Percentiles rank a stretch among this genome's conserved stretches.
Conservation (phyloP, 2,888 invertebrate species). For the Cantharis rufa region DNA sequence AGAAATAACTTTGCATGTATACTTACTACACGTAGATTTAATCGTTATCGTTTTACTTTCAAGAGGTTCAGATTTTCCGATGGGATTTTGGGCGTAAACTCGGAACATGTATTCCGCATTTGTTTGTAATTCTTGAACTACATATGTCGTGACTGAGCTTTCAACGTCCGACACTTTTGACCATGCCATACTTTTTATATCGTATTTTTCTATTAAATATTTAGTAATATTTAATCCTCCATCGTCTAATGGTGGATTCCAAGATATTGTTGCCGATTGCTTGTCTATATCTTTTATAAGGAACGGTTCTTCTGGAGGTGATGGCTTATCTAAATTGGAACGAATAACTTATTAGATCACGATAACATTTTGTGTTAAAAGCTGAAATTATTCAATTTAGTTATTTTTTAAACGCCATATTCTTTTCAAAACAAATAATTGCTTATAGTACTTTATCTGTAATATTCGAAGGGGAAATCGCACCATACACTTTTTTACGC, state of each 20-base stretch:
- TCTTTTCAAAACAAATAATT: too few relatives aligned
- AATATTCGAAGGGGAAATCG: too few relatives aligned
- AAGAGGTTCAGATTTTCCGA: conserved; percentile 84
- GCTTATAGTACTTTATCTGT: too few relatives aligned
- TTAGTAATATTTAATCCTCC: conserved; percentile 87
- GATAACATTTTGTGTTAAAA: neutral
- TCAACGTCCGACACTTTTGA: conserved; percentile 83
- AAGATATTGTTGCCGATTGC: conserved; percentile 81
- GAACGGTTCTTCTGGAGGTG: conserved; percentile 24
- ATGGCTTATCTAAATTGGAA: conserved; percentile 20
- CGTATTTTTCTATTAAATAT: conserved; percentile 86
- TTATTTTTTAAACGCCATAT: too few relatives aligned
- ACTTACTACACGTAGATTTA: conserved; percentile 80
- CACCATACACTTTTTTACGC: too few relatives aligned
- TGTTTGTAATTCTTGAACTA: conserved; percentile 84
- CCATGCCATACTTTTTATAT: conserved; percentile 79
- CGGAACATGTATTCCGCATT: conserved; percentile 86
- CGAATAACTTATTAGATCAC: neutral
- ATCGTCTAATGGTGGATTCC: conserved; percentile 80
- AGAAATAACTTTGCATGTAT: neutral
- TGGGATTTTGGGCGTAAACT: conserved; percentile 88
- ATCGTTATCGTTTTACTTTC: conserved; percentile 76
- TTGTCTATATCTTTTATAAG: conserved; percentile 77
- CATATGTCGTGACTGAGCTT: conserved; percentile 74
- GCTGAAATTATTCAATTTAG: too few relatives aligned